Evolutionary conservation across 2,113 vertebrate genomes (phyloP), one percentile per base, ranked within the genome.

Genomic region (Myotis brandtii): DNA sequence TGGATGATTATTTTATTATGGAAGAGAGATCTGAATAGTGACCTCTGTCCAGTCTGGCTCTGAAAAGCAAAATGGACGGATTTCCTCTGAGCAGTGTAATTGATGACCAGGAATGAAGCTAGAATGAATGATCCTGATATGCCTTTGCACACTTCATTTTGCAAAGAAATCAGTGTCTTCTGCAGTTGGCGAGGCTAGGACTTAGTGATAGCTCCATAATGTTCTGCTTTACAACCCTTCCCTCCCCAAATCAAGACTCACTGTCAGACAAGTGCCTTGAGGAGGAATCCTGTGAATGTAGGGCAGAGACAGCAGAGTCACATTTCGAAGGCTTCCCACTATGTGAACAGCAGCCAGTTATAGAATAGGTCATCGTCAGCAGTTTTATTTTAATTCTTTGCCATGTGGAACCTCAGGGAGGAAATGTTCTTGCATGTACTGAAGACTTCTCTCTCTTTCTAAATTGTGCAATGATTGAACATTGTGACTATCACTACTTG

Each of bases 1-100:
- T 97, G 89, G 70, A 92, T 97, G 95, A 96, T 96, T 95, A 93
- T 34, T 93, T 97, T 95, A 94, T 97, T 91, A 97, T 25, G 72
- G 70, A 94, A 80, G 82, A 96, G 73, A 91, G 92, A 83, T 93
- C 67, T 79, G 85, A 95, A 77, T 66, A 84, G 56, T 80, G 89
- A 91, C 95, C 94, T 96, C 73, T 97, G 66, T 77, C 64, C 66
- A 94, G 56, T 56, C 86, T 69, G 75, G 34, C 91, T 94, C 64
- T 73, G 80, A 89, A 94, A 94, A 87, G 70, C 86, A 92, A 92
- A 96, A 81, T 77, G 52, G 72, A 79, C 92, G 92, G 96, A 96
- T 96, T 93, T 97, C 89, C 84, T 95, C 50, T 93, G 96, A 91
- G 80, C 92, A 96, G 14, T 77, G 40, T 86, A 95, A 96, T 96